Evolutionary conservation across 1,140 invertebrate genomes (phyloP), one percentile per base, ranked within the genome.

Genomic region (Pogonognathellus flavescens): DNA sequence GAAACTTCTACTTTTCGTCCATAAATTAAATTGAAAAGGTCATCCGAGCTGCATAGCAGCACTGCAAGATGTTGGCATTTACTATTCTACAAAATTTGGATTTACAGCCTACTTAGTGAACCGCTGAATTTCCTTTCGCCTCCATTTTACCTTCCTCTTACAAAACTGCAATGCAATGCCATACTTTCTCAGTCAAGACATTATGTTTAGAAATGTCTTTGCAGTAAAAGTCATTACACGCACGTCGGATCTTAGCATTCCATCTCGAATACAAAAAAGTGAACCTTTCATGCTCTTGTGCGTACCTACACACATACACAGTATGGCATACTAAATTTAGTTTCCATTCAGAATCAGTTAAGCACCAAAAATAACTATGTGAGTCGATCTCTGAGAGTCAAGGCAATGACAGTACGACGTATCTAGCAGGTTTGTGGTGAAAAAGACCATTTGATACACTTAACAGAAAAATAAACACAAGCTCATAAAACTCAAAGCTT

Each of bases 401-500:
- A 50, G 16, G 25, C 70, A 5, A 41, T 5, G 13, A 76, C 70
- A 41, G 11, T 16, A n/a, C 41, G 11, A 62, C 20, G 22, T 76
- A n/a, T n/a, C 70, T 76, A 76, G 53, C 41, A 76, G 70, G 70
- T 76, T 49, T 76, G 70, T 76, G 70, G 70, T 50, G 70, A 76
- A 76, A 76, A 41, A 50, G 41, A 76, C 11, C 70, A 76, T 31
- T 76, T 76, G 70, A 76, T 76, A 76, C 70, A 76, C 70, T 76
- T 76, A 76, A 41, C 25, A 76, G 70, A 76, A 76, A 76, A 76
- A 76, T 76, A 76, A 76, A 76, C 70, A 76, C 70, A 76, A 76
- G 41, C 70, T 76, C 70, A 50, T 76, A 76, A 76, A 76, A 76
- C n/a, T 76, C 70, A 50, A 41, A 76, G 70, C 70, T 50, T 18